A percentile compares a stretch with the other conserved stretches of the same genome.
Evolutionary conservation across 2,888 invertebrate genomes (phyloP).

Genomic region (Osmoderma eremita): DNA sequence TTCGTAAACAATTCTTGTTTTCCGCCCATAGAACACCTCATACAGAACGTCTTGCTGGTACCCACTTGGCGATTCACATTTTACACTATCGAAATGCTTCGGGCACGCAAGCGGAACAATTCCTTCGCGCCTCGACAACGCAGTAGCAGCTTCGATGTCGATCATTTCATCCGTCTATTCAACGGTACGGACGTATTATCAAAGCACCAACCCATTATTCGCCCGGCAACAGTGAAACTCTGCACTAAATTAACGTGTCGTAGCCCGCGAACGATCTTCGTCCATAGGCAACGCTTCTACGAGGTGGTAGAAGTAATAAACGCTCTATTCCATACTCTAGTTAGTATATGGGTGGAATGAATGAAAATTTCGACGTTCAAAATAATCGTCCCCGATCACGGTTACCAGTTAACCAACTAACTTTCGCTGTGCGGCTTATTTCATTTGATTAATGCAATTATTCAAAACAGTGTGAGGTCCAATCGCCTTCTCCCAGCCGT

Average conservation of each 20-base stretch:
- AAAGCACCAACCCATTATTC: background rate
- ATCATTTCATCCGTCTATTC: too few relatives aligned
- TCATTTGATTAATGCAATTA: background rate
- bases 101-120: background rate
- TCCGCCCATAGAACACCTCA: too few relatives aligned
- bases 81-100: background rate
- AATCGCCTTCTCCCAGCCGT: conserved; percentile 1
- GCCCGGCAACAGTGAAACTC: background rate
- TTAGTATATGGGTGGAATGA: conserved; percentile 37
- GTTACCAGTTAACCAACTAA: too few relatives aligned
- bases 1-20: too few relatives aligned
- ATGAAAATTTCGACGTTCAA: conserved; percentile 34
- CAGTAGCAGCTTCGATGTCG: background rate
- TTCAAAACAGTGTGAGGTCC: background rate
- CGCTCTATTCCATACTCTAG: conserved; percentile 30
- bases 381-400: conserved; percentile 20
- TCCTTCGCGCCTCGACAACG: background rate
- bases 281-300: background rate
- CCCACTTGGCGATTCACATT: too few relatives aligned
- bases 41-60: too few relatives aligned
- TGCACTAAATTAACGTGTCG: too few relatives aligned
- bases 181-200: background rate
- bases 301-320: too few relatives aligned
- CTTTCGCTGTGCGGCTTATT: conserved; percentile 17
- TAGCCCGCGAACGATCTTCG: background rate